Evolutionary conservation across 30 jellyfish, hydroid and myxozoan genomes (phyloP).

Genomic region (Hydra vulgaris): DNA sequence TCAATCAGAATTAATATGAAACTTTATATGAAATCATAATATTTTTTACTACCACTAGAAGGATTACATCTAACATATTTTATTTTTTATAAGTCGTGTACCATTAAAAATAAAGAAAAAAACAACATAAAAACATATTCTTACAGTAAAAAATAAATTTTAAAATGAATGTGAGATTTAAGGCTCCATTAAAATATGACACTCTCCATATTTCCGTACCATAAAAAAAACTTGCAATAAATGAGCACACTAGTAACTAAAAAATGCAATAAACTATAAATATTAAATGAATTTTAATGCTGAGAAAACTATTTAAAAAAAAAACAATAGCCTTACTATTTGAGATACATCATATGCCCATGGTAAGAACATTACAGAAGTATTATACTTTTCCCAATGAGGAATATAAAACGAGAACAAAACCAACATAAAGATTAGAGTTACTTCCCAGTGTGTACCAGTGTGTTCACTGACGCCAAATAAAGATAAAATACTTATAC

Average conservation of each 20-base stretch:
- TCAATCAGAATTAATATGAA: too few relatives aligned
- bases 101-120: not conserved
- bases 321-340: constrained; percentile 37
- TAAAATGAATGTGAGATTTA: constrained; percentile 15
- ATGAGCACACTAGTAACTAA: constrained; percentile 41
- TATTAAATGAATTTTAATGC: not conserved
- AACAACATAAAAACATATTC: not conserved
- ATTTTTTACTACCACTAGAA: too few relatives aligned
- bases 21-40: too few relatives aligned
- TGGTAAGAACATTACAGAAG: constrained; percentile 74
- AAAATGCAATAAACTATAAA: not conserved
- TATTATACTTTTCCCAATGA: constrained; percentile 84
- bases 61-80: too few relatives aligned
- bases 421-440: constrained; percentile 7
- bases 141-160: constrained; percentile 30
- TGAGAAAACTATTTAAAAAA: not conserved
- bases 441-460: constrained; percentile 30
- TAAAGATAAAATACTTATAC: constrained; percentile 34
- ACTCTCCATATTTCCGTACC: constrained; percentile 53
- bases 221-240: constrained; percentile 25
- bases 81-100: too few relatives aligned
- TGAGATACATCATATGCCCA: constrained; percentile 90
- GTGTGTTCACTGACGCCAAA: constrained; percentile 36
- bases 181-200: constrained; percentile 1
- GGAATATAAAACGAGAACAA: constrained; percentile 54